Conservation (phyloP, 1,140 invertebrate species). For the Uloborus diversus region DNA sequence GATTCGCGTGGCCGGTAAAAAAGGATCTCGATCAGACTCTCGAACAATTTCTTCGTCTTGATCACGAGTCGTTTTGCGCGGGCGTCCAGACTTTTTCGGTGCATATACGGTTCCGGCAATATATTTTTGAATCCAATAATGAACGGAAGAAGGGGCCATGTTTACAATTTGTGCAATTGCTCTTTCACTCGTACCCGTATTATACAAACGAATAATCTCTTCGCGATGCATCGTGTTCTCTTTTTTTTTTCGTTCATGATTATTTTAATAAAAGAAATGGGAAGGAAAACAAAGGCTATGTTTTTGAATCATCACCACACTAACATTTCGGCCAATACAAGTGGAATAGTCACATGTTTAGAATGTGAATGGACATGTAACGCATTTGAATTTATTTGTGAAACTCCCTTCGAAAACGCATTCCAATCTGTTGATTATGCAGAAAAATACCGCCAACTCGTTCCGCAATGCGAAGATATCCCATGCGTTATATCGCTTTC, state of each 20-base stretch:
- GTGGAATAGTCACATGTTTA: background rate
- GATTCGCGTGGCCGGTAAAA: background rate
- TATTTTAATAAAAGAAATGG: no score
- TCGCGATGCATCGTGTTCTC: background rate
- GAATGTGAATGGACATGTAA: background rate
- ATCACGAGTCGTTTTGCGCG: background rate
- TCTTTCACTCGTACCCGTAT: background rate
- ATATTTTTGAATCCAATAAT: constrained; percentile 27
- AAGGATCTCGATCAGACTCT: background rate
- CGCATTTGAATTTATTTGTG: no score
- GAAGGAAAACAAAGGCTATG: no score
- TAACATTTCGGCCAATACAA: background rate
- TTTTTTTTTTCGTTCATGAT: no score
- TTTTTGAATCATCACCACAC: background rate
- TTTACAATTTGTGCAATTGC: constrained; percentile 3
- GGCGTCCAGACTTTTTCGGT: constrained; percentile 20
- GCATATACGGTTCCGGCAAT: no score
- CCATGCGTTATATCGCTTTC: no score
- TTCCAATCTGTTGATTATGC: no score
- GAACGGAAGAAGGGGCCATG: background rate
- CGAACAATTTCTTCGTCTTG: background rate
- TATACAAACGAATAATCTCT: background rate
- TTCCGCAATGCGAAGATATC: no score
- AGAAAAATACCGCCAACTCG: no score
- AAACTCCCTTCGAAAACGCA: no score